Conservation (phyloP, 2,797 vertebrate species). For the Mormyrus proboscirostris region DNA sequence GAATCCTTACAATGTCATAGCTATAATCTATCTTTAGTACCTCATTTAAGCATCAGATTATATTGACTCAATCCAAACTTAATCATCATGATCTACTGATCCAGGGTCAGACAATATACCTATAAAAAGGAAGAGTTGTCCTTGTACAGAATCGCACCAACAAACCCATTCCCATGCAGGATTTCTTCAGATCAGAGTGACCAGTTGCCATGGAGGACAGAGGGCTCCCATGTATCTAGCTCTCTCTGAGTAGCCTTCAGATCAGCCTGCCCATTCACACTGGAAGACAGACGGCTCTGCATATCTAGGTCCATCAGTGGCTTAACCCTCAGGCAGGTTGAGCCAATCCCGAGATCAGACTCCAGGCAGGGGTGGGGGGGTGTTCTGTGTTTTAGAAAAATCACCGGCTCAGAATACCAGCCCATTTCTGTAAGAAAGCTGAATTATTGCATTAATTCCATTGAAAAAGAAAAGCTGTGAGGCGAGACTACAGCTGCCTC, state of each 20-base stretch:
- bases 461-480: not conserved
- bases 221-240: not conserved
- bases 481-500: not conserved
- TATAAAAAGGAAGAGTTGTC: not conserved
- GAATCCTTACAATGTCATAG: not conserved
- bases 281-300: not conserved
- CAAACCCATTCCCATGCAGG: not conserved
- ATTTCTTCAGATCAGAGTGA: not conserved
- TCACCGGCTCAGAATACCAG: not conserved
- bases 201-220: not conserved
- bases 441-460: conserved; percentile 4
- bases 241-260: not conserved
- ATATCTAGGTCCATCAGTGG: not conserved
- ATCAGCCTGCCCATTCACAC: not conserved
- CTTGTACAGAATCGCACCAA: not conserved
- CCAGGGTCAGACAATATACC: not conserved
- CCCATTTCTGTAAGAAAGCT: not conserved
- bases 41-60: not conserved
- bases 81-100: not conserved
- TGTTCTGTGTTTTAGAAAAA: conserved; percentile 4
- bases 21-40: not conserved
- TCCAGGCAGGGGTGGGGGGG: not conserved
- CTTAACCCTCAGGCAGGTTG: not conserved
- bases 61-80: not conserved
- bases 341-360: not conserved